Conservation (phyloP, 2,888 invertebrate species). For the Pandemis heparana region DNA sequence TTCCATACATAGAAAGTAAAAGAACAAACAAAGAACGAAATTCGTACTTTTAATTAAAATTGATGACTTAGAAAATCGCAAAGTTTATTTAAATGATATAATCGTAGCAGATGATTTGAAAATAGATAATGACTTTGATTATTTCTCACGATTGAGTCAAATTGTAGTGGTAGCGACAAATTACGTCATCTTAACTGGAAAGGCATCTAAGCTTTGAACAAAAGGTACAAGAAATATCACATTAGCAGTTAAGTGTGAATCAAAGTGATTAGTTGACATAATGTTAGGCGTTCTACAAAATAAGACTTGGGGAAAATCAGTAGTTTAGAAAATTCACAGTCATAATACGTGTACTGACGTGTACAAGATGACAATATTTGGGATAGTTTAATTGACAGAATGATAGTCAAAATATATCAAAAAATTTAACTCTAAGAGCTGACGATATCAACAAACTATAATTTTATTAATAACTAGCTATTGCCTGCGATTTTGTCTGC, state of each 20-base stretch:
- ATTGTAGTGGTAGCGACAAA: constrained; percentile 24
- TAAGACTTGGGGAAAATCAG: not conserved
- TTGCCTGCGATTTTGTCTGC: too few species aligned
- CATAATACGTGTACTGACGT: too few species aligned
- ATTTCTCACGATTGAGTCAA: constrained; percentile 38
- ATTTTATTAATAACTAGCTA: too few species aligned
- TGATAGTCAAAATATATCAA: too few species aligned
- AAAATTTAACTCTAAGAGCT: too few species aligned
- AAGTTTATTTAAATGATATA: constrained; percentile 35
- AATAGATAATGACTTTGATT: constrained; percentile 30
- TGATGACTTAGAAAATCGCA: constrained; percentile 34
- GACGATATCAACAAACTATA: too few species aligned
- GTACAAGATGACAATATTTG: too few species aligned
- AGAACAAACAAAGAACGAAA: constrained; percentile 34
- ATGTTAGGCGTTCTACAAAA: not conserved
- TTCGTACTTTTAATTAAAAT: constrained; percentile 38
- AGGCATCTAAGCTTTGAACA: constrained; percentile 26
- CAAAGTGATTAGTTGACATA: not conserved
- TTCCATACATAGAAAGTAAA: constrained; percentile 30
- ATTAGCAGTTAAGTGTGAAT: constrained; percentile 12
- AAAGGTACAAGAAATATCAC: constrained; percentile 19
- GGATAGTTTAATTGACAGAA: too few species aligned
- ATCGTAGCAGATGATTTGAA: constrained; percentile 21
- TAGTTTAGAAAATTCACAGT: not conserved
- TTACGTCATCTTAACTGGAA: constrained; percentile 34